A percentile compares a stretch with the other conserved stretches of the same genome.
Evolutionary conservation across 2,113 vertebrate genomes (phyloP).

Genomic region (Ochotona curzoniae): DNA sequence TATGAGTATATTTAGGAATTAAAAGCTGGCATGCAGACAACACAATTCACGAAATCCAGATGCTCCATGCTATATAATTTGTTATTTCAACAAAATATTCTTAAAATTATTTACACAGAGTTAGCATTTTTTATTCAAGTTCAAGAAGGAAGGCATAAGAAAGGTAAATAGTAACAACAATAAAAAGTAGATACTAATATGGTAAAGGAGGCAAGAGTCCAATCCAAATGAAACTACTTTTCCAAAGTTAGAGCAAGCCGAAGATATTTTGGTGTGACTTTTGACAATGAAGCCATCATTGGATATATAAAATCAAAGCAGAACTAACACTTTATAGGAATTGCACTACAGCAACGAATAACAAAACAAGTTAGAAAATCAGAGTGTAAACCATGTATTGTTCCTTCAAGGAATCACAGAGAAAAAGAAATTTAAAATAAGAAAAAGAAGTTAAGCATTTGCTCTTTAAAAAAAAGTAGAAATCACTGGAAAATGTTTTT

Average conservation of each 20-base stretch:
- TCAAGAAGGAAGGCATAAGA: conserved; percentile 51
- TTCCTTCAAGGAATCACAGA: background rate
- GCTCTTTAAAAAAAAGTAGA: conserved; percentile 7
- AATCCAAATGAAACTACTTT: conserved; percentile 26
- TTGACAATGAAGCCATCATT: background rate
- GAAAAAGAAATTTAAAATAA: background rate
- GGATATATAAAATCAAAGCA: background rate
- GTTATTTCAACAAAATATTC: conserved; percentile 36
- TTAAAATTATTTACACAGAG: background rate
- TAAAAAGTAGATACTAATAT: conserved; percentile 40
- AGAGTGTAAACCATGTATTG: background rate
- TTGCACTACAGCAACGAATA: background rate
- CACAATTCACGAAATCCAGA: conserved; percentile 72
- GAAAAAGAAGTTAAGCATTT: background rate
- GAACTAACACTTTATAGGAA: background rate
- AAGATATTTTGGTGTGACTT: background rate
- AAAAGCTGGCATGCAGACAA: conserved; percentile 66
- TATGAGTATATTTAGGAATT: conserved; percentile 62
- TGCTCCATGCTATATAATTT: conserved; percentile 30
- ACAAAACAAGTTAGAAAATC: conserved; percentile 24
- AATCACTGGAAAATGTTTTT: conserved; percentile 12
- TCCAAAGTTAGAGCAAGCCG: background rate
- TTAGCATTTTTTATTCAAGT: conserved; percentile 54
- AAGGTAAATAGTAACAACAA: background rate
- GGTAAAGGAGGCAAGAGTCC: background rate